Evolutionary conservation across 64 coral and sea anemone genomes (phyloP).

Genomic region (Acropora tenuis): DNA sequence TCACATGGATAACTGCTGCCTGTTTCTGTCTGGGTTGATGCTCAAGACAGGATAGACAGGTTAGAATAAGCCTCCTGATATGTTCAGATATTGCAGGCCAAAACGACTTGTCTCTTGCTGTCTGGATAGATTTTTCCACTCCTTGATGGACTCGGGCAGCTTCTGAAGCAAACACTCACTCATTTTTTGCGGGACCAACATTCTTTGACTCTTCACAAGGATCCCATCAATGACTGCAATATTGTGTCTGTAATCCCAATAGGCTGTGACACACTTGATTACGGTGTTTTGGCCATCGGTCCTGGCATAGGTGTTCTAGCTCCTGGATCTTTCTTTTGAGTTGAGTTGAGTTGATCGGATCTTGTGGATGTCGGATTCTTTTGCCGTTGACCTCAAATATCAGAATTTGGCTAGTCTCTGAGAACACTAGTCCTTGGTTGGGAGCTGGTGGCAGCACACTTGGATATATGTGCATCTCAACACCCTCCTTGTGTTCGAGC

Average conservation of each 20-base stretch:
- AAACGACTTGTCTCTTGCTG: neutral
- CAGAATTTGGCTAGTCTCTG: neutral
- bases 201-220: neutral
- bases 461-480: neutral
- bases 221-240: neutral
- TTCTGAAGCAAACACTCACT: neutral
- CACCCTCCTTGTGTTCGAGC: neutral
- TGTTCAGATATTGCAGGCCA: neutral
- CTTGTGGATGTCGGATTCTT: too few relatives aligned
- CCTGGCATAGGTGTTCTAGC: neutral
- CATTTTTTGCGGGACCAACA: neutral
- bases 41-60: neutral
- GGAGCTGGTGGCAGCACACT: neutral
- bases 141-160: neutral
- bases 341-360: neutral
- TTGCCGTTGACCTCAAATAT: neutral
- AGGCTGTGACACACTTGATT: neutral
- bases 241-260: neutral
- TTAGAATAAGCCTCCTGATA: neutral
- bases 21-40: neutral
- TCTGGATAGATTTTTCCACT: neutral
- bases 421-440: neutral
- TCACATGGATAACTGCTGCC: too few relatives aligned
- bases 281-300: neutral
- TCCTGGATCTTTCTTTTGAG: neutral